Evolutionary conservation across 2,113 vertebrate species (phyloP).

Genomic region (Tachysurus fulvidraco): DNA sequence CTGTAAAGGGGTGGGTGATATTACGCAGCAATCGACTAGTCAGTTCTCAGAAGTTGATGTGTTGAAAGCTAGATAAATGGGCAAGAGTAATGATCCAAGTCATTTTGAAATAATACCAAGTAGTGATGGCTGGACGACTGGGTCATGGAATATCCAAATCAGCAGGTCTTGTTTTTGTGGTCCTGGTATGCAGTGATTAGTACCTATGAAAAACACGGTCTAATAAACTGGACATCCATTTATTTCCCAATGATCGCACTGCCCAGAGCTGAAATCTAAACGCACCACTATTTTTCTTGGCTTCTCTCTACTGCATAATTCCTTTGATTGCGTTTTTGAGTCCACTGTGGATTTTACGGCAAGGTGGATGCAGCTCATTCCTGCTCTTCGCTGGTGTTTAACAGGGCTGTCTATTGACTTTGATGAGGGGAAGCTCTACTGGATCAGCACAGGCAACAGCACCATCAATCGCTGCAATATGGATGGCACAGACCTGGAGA

Average conservation of each 20-base stretch:
- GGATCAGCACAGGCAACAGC: conserved; percentile 91
- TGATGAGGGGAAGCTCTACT: conserved; percentile 85
- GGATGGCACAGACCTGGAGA: conserved; percentile 81
- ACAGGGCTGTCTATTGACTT: conserved; percentile 91
- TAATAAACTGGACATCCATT: background rate
- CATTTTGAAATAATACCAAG: too few species aligned
- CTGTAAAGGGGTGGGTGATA: too few species aligned
- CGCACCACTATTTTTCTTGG: background rate
- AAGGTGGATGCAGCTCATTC: background rate
- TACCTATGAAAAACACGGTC: too few species aligned
- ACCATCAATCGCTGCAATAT: conserved; percentile 87
- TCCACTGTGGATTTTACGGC: background rate
- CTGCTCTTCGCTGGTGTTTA: conserved; percentile 20
- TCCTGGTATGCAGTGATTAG: too few species aligned
- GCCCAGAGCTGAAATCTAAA: background rate
- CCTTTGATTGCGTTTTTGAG: background rate
- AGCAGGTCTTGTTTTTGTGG: too few species aligned
- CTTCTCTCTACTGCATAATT: background rate
- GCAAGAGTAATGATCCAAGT: too few species aligned
- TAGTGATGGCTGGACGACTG: too few species aligned
- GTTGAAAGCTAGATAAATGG: too few species aligned
- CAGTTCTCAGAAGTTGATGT: too few species aligned
- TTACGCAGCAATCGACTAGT: too few species aligned
- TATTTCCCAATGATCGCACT: background rate
- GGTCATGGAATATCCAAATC: too few species aligned